Conservation (phyloP, 2,113 vertebrate species). For the Varanus salvator region DNA sequence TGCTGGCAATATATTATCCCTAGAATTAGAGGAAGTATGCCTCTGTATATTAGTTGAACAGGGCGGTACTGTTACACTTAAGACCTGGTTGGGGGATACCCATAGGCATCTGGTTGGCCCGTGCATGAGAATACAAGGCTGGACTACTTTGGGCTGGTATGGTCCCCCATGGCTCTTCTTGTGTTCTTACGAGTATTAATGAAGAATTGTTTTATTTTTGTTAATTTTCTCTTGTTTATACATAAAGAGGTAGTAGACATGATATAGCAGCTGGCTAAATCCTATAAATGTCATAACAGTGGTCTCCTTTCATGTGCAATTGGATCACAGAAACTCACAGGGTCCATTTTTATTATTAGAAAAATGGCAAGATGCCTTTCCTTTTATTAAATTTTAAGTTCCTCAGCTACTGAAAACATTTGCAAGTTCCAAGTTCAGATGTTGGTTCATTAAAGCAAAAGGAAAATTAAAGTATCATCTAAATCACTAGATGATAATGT, state of each 20-base stretch:
- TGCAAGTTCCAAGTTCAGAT: neutral
- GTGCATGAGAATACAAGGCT: too few relatives aligned
- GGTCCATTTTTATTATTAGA: neutral
- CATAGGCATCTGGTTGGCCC: too few relatives aligned
- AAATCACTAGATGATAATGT: neutral
- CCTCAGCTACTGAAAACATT: neutral
- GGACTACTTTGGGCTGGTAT: too few relatives aligned
- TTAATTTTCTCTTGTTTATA: neutral
- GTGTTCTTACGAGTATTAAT: neutral
- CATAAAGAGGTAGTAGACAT: neutral
- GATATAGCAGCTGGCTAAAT: neutral
- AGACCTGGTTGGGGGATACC: neutral
- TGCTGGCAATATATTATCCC: too few relatives aligned
- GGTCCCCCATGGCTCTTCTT: too few relatives aligned
- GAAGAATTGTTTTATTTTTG: neutral
- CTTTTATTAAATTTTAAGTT: too few relatives aligned
- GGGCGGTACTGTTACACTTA: too few relatives aligned
- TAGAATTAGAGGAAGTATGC: too few relatives aligned
- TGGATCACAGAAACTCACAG: neutral
- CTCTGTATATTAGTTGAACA: too few relatives aligned
- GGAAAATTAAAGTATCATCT: neutral
- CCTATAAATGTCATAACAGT: neutral
- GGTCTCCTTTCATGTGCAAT: neutral
- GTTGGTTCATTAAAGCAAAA: neutral
- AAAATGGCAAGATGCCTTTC: neutral